phyloP scores from a whole-genome alignment of 2,888 invertebrate species.

The Volucella zonaria region DNA sequence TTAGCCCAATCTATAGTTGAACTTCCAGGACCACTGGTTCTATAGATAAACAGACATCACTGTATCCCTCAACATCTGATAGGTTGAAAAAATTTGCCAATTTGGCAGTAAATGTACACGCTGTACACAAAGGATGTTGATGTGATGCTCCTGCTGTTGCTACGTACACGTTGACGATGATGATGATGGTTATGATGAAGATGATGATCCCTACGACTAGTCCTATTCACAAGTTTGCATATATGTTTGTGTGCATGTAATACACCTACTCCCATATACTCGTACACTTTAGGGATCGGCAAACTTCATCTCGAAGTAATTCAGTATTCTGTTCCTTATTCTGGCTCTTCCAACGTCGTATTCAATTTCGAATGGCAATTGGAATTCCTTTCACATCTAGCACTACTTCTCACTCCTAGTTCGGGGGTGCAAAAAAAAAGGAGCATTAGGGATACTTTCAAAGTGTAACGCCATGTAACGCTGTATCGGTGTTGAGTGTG shows the following conservation, averaged over 20 bases:
- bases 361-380: constrained; percentile 72
- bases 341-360: constrained; percentile 68
- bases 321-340: constrained; percentile 69
- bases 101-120: constrained; percentile 66
- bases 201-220: constrained; percentile 60
- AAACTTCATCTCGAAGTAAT: constrained; percentile 70
- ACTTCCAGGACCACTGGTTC: constrained; percentile 21
- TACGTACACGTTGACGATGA: constrained; percentile 57
- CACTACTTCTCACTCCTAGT: constrained; percentile 10
- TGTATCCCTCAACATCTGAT: neutral
- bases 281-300: constrained; percentile 1
- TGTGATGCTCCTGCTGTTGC: constrained; percentile 53
- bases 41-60: constrained; percentile 13
- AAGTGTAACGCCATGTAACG: constrained; percentile 41
- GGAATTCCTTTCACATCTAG: constrained; percentile 65
- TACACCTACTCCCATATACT: constrained; percentile 9
- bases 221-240: constrained; percentile 18
- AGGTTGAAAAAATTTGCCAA: constrained; percentile 61
- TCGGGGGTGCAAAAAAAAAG: neutral
- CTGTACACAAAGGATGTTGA: constrained; percentile 51
- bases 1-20: constrained; percentile 25
- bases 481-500: constrained; percentile 2
- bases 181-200: constrained; percentile 66
- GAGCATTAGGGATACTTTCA: constrained; percentile 23
- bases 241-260: neutral